Evolutionary conservation across 2,888 invertebrate species (phyloP), one percentile per base, ranked within the genome.

Genomic region (Nudaria mundana): DNA sequence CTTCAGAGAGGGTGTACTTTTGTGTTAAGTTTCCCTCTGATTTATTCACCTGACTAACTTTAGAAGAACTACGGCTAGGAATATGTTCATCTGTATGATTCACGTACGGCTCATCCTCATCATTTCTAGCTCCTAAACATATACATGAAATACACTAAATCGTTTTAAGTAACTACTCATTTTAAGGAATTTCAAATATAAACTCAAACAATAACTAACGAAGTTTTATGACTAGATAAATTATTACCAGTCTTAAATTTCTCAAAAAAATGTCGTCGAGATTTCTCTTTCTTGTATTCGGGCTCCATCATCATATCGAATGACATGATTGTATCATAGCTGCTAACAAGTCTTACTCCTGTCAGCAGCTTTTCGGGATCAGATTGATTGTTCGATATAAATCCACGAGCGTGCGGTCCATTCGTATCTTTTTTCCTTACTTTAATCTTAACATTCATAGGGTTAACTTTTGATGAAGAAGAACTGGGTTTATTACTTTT

Each of bases 271-370:
- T 37, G 42, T 50, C 72, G 80, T 37, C 49, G 66, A 2, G 35
- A n/a, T 7, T 57, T 34, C 44, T 67, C 70, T 35, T 68, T 64
- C n/a, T 48, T 55, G 23, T 56, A 48, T 44, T 76, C 69, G 12
- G 67, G 52, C 52, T 81, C 80, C 72, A 81, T 69, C 3, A 73
- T 53, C 18, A 86, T 62, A 52, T 82, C 71, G 40, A 87, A 87
- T 1, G 81, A 79, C 67, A 83, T 71, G 14, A 87, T 79, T 12
- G 85, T 86, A 48, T 76, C 81, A 36, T 84, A 80, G 48, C 86
- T 87, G 40, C 66, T 77, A 3, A 76, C 69, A 3, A 76, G 48
- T 15, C 72, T 61, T 30, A 83, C 54, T 47, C 66, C 73, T 44
- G 77, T 69, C 5, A 57, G 48, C 5, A 37, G 26, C 7, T 48